Evolutionary conservation across 2,113 vertebrate species (phyloP).

Genomic region (Colaptes auratus): DNA sequence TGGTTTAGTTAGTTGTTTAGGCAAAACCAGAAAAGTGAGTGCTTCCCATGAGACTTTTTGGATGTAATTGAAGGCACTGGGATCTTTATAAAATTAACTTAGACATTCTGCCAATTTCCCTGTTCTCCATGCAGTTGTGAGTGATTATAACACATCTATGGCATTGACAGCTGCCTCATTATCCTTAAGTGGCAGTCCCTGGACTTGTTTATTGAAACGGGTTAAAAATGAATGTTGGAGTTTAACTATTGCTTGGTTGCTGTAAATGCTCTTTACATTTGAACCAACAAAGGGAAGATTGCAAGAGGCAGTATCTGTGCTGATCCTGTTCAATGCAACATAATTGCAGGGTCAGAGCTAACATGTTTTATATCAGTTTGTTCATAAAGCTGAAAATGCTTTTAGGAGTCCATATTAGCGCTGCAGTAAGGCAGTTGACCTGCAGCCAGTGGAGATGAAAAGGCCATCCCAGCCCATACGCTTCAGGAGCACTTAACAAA

Average conservation of each 20-base stretch:
- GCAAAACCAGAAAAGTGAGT: not conserved
- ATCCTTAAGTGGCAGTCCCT: not conserved
- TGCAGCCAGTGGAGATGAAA: not conserved
- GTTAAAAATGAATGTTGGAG: not conserved
- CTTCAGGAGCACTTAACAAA: not conserved
- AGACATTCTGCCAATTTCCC: not conserved
- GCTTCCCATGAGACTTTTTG: not conserved
- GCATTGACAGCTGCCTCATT: not conserved
- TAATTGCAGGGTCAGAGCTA: constrained; percentile 8
- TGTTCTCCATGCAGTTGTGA: not conserved
- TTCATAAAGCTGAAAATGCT: constrained; percentile 13
- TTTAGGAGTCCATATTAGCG: not conserved
- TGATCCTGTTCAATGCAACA: not conserved
- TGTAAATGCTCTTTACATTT: constrained; percentile 4
- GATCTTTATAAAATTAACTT: not conserved
- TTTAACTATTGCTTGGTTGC: not conserved
- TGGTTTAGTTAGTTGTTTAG: not conserved
- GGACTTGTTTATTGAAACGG: not conserved
- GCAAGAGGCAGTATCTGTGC: not conserved
- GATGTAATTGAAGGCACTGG: not conserved
- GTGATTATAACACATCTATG: not conserved
- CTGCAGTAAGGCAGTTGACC: not conserved
- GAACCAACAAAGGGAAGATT: not conserved
- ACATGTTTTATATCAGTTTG: not conserved
- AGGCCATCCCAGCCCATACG: not conserved